Percentiles rank a stretch among this genome's conserved stretches.
These are phyloP conservation scores for Myopa tessellatipennis DNA, from an alignment of 2,888 invertebrate genomes.

Conservation along the genomic window DNA sequence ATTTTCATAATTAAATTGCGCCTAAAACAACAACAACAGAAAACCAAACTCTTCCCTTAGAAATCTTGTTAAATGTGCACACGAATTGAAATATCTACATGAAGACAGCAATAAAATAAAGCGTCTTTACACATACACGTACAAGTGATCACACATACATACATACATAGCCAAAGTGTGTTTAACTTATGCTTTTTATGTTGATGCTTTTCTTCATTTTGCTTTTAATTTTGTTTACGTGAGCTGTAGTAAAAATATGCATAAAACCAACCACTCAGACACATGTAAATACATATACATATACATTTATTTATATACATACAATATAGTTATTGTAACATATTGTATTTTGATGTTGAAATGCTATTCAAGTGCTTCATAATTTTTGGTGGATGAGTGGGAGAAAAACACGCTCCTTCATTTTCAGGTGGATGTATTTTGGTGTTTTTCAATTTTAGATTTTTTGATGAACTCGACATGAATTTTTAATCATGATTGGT, in stretches of 20 bases:
- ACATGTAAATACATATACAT: no score
- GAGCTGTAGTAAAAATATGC: neutral
- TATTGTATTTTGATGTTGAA: neutral
- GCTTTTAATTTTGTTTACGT: neutral
- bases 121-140: neutral
- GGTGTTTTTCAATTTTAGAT: no score
- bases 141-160: constrained; percentile 7
- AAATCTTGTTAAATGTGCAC: neutral
- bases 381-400: no score
- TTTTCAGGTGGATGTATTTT: no score
- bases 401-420: no score
- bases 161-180: neutral
- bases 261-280: neutral
- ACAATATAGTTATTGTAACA: neutral
- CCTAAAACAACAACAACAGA: constrained; percentile 27
- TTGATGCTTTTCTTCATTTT: neutral
- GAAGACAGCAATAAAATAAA: neutral
- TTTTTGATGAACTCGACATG: no score
- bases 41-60: no score
- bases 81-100: neutral
- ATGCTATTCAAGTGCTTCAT: no score
- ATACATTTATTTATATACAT: no score
- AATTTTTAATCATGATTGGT: no score
- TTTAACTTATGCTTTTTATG: no score
- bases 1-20: constrained; percentile 25